Evolutionary conservation across 2,888 invertebrate genomes (phyloP), one percentile per base, ranked within the genome.

Genomic region (Nemapogon koenigi): DNA sequence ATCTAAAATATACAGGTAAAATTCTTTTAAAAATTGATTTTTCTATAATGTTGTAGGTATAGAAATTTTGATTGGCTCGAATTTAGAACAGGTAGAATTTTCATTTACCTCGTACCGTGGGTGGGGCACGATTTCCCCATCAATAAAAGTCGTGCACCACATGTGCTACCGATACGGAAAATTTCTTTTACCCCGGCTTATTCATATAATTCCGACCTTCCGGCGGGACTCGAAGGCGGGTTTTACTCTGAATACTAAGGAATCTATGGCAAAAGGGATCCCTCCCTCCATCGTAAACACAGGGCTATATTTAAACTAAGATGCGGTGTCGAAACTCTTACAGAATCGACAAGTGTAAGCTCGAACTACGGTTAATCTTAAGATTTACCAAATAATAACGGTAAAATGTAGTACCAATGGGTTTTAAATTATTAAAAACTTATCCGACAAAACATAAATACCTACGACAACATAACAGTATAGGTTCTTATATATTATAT

Each of bases 101-200:
- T 56, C n/a, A 63, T 63, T 64, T 59, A 54, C 59, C 58, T 55
- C 57, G 54, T 45, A 27, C 42, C 45, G 57, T 55, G 57, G 65
- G 63, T 56, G 64, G 64, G 56, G 62, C 28, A 16, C 38, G 49
- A 56, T 55, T 59, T 57, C 56, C 54, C 53, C 70, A 61, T 67
- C 71, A 72, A 73, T 75, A 73, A 68, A 70, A 63, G 63, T 65
- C 57, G 55, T 60, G 67, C 63, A 63, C 62, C 73, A 72, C 69
- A 72, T 70, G 72, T 75, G 73, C 62, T 62, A 53, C 57, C 62
- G 59, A 66, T 62, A 59, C 63, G 62, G 69, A 66, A 68, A 70
- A 69, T 69, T 66, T 62, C 59, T 8, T 8, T 8, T 22, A 22
- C 22, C 8, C 22, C 6, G 22, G 22, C 6, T 22, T 7, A 7